Percentiles rank a stretch among this genome's conserved stretches.
Conservation (phyloP, 2,888 invertebrate species). For the Anticlea derivata region DNA sequence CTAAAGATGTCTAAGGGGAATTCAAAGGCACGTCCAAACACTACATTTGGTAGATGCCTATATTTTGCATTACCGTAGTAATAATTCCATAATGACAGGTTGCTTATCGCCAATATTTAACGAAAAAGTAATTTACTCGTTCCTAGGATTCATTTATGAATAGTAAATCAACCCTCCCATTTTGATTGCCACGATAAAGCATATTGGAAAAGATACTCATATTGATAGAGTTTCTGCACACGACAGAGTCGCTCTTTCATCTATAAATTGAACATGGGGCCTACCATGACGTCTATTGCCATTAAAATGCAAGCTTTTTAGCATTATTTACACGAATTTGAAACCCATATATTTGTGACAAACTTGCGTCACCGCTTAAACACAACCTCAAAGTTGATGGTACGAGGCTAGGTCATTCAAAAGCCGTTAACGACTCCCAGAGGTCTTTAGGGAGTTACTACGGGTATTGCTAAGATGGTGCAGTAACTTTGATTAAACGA, state of each 20-base stretch:
- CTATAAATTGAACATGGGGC: slow-evolving; percentile 52
- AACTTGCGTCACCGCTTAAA: too few species aligned
- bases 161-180: slow-evolving; percentile 20
- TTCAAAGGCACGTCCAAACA: too few species aligned
- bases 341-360: too few species aligned
- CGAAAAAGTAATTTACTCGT: background rate
- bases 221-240: slow-evolving; percentile 44
- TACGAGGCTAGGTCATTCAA: too few species aligned
- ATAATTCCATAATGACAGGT: background rate
- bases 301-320: too few species aligned
- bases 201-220: slow-evolving; percentile 37
- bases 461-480: slow-evolving; percentile 31
- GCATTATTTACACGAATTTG: too few species aligned
- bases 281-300: too few species aligned
- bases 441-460: slow-evolving; percentile 29
- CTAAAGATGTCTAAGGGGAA: too few species aligned
- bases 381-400: too few species aligned
- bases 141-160: slow-evolving; percentile 25
- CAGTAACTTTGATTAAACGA: slow-evolving; percentile 24
- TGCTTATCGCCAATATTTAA: too few species aligned
- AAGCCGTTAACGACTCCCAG: slow-evolving; percentile 40
- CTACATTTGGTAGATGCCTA: too few species aligned
- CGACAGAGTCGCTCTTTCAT: slow-evolving; percentile 43
- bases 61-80: too few species aligned
- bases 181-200: slow-evolving; percentile 18